phyloP scores from a whole-genome alignment of 2,888 invertebrate genomes.

The Coronaproctus castanopsis region DNA sequence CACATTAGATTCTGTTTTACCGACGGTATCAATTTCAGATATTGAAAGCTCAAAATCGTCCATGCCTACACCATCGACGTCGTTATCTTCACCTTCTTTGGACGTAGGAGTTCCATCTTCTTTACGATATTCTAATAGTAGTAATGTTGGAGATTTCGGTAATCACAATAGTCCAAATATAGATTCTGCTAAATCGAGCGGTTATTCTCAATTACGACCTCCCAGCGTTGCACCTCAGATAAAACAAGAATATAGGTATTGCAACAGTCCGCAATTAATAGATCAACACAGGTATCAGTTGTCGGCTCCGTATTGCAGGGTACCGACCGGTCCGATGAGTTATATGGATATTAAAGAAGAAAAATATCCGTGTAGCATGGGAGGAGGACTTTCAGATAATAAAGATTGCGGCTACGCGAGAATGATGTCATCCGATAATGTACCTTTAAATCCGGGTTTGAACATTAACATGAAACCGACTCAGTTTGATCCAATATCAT shows the following conservation, averaged over 20 bases:
- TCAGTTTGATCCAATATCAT: conserved; percentile 82
- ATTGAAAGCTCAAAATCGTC: conserved; percentile 5
- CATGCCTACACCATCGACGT: conserved; percentile 31
- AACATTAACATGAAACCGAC: conserved; percentile 26
- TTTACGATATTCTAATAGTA: neutral
- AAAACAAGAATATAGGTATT: conserved; percentile 14
- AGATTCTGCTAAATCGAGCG: neutral
- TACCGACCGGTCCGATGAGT: neutral
- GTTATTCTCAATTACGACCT: conserved; percentile 1
- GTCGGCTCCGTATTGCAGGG: conserved; percentile 10
- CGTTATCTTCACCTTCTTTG: conserved; percentile 31
- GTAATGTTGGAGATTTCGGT: neutral
- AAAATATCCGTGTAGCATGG: no score
- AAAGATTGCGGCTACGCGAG: neutral
- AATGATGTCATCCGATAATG: conserved; percentile 23
- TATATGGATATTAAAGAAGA: neutral
- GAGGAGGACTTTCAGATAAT: no score
- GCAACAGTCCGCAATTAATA: conserved; percentile 17
- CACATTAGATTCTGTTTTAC: conserved; percentile 6
- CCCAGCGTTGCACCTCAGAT: conserved; percentile 9
- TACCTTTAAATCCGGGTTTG: conserved; percentile 25
- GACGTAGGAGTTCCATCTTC: conserved; percentile 23
- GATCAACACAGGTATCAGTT: conserved; percentile 10
- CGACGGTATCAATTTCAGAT: conserved; percentile 2
- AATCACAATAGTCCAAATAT: neutral